Evolutionary conservation across 2,888 invertebrate genomes (phyloP), one percentile per base, ranked within the genome.

Genomic region (Tuberolachnus salignus): DNA sequence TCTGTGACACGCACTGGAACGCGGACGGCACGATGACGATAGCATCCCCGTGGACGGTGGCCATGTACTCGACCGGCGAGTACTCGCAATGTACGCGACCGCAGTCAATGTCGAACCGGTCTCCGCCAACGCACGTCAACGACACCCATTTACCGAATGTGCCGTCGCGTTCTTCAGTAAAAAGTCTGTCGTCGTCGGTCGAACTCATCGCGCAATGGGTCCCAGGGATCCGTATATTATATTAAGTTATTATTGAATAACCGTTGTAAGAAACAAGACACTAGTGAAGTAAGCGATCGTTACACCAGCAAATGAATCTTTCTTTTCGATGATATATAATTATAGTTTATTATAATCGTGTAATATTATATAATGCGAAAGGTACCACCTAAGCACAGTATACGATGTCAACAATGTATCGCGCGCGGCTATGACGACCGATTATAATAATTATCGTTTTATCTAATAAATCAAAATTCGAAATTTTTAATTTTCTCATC

Each of bases 11-110:
- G 42, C 13, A 23, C 34, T n/a, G 73, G 42, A 63, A 73, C 34
- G 63, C 16, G 34, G 73, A 61, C 2, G 73, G 73, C 42, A 51
- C 73, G 73, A 73, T 51, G 19, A 73, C 42, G 34, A 73, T 21
- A n/a, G 42, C 51, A 8, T 63, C 23, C n/a, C 63, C 73, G 8
- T 42, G 34, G 21, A 51, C 21, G 0, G 51, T 10, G 21, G 63
- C 51, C 63, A 44, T 42, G 42, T 51, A 73, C 13, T 51, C 63
- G 16, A 42, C 63, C 51, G 51, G 21, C 8, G 16, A 16, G 51
- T 63, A 73, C 6, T 14, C 51, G 9, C 73, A 73, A 49, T 51
- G 34, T 11, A 63, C 63, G 0, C 13, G 61, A 16, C 51, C 63
- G 3, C 63, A 8, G 16, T 53, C 51, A 34, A 73, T 73, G 21